Conservation (phyloP, 2,113 vertebrate genomes). For the Pungitius pungitius region DNA sequence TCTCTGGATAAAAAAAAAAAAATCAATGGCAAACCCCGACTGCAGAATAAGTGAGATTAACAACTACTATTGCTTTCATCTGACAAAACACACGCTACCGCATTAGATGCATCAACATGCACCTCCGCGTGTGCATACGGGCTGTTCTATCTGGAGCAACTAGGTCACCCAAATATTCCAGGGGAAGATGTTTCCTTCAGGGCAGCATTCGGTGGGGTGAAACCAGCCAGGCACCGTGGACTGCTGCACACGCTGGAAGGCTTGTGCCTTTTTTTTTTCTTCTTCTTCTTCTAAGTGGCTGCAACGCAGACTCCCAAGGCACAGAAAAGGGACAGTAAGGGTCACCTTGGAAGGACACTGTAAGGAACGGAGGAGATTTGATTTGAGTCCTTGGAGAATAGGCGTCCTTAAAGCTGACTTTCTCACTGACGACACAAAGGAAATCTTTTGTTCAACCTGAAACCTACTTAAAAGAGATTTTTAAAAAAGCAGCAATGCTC, state of each 20-base stretch:
- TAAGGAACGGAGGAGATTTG: constrained; percentile 18
- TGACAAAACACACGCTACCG: constrained; percentile 20
- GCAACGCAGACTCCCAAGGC: neutral
- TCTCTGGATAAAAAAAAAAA: constrained; percentile 2
- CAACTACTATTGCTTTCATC: constrained; percentile 16
- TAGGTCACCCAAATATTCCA: constrained; percentile 77
- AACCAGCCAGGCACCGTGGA: constrained; percentile 11
- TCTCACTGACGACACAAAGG: constrained; percentile 23
- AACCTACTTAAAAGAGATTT: constrained; percentile 32
- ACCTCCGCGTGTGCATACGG: constrained; percentile 32
- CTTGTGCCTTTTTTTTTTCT: neutral
- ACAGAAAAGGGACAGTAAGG: neutral
- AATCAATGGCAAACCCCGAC: neutral
- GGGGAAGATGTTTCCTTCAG: constrained; percentile 64
- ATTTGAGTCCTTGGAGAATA: constrained; percentile 31
- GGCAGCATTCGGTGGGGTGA: constrained; percentile 63
- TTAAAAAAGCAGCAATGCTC: neutral
- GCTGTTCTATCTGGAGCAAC: constrained; percentile 65
- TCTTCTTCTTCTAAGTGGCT: neutral
- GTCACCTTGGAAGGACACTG: constrained; percentile 46
- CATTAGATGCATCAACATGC: constrained; percentile 35
- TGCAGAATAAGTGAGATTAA: constrained; percentile 9
- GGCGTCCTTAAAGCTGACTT: constrained; percentile 18
- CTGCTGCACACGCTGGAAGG: neutral
- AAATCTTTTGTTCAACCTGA: constrained; percentile 10